Evolutionary conservation across 2,113 vertebrate genomes (phyloP).

Genomic region (Orycteropus afer): DNA sequence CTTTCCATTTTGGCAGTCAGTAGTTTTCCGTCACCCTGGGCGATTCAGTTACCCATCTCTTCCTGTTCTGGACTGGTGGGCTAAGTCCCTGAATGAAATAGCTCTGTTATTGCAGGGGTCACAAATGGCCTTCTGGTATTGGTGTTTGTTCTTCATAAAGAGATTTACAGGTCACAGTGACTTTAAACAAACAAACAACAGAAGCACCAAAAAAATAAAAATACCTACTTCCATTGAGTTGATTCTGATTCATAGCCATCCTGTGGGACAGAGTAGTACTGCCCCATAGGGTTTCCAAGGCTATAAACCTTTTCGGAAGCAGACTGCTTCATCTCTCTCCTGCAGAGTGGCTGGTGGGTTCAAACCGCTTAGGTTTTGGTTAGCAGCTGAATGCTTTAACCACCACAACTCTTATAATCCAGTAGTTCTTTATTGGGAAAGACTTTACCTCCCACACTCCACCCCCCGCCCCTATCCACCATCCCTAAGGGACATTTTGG

Average conservation of each 20-base stretch:
- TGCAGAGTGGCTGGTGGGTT: too few species aligned
- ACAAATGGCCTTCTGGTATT: background rate
- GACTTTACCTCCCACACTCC: background rate
- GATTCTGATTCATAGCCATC: too few species aligned
- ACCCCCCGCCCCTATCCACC: too few species aligned
- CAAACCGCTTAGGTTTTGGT: too few species aligned
- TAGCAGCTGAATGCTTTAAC: too few species aligned
- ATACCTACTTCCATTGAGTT: too few species aligned
- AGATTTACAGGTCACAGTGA: background rate
- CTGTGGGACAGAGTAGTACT: too few species aligned
- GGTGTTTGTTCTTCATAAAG: background rate
- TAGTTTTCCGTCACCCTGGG: background rate
- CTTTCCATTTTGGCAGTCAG: background rate
- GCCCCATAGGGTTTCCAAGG: too few species aligned
- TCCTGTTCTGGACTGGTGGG: background rate
- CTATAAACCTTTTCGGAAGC: too few species aligned
- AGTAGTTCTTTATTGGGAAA: background rate
- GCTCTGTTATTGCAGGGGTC: background rate
- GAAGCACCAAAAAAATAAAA: too few species aligned
- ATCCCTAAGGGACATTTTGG: background rate
- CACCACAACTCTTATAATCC: background rate
- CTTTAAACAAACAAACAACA: background rate
- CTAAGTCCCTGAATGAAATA: background rate
- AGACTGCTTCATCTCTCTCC: too few species aligned
- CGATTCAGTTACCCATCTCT: background rate